Conservation (phyloP, 1,140 invertebrate genomes). For the Brachionus koreanus region DNA sequence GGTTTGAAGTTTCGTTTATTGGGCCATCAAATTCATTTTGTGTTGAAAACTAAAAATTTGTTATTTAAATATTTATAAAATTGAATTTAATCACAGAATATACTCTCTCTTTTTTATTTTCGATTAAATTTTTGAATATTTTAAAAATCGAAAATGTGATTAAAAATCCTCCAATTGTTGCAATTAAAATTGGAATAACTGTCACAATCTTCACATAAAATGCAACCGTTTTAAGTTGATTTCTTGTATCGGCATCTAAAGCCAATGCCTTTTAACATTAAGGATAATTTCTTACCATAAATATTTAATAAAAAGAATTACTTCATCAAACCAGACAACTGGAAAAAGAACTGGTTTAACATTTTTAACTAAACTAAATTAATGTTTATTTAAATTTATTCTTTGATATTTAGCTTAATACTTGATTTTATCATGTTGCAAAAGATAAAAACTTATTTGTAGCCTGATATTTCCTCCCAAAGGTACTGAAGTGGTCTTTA, state of each 20-base stretch:
- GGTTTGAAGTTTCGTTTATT: neutral
- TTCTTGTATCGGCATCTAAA: neutral
- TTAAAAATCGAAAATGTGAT: neutral
- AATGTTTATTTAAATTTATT: neutral
- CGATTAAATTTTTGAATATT: neutral
- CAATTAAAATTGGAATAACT: neutral
- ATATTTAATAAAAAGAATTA: too few species aligned
- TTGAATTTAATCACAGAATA: neutral
- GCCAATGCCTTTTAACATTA: neutral
- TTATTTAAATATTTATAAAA: neutral
- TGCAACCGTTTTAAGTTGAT: neutral
- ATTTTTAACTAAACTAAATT: conserved; percentile 14
- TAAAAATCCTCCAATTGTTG: neutral
- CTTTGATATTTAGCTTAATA: neutral
- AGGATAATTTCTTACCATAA: neutral
- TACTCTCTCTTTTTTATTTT: neutral
- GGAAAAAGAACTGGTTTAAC: conserved; percentile 19
- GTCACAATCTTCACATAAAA: neutral
- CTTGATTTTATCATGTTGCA: conserved; percentile 9
- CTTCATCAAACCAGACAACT: conserved; percentile 34
- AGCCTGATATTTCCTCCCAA: conserved; percentile 8
- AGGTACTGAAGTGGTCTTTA: conserved; percentile 27
- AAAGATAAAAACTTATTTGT: conserved; percentile 29
- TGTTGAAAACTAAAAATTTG: neutral
- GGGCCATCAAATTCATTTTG: neutral